Evolutionary conservation across 2,797 vertebrate genomes (phyloP).

Genomic region (Chrysocyon brachyurus): DNA sequence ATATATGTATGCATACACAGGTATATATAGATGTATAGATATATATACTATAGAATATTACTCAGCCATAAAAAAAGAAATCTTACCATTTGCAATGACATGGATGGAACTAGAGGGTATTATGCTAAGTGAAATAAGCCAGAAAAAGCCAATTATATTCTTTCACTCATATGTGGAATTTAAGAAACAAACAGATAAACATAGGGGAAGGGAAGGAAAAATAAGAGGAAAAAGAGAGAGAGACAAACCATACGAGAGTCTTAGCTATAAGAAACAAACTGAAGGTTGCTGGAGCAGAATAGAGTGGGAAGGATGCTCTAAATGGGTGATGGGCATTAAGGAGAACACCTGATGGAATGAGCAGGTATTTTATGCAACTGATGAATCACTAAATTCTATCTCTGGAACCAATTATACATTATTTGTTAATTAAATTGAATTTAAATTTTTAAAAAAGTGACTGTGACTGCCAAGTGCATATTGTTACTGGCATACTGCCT

Average conservation of each 20-base stretch:
- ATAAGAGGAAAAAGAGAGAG: neutral
- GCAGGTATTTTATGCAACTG: neutral
- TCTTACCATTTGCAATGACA: neutral
- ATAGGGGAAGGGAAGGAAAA: neutral
- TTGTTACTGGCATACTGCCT: neutral
- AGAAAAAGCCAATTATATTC: neutral
- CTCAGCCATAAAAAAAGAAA: neutral
- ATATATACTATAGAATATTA: neutral
- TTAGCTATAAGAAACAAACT: neutral
- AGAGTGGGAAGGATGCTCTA: neutral
- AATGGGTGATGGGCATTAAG: neutral
- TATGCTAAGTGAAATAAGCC: neutral
- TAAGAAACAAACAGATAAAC: neutral
- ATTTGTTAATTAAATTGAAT: neutral
- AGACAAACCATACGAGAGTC: neutral
- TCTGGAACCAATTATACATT: neutral
- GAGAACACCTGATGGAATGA: neutral
- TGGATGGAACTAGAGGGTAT: neutral
- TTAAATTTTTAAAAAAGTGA: neutral
- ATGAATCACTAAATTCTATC: neutral
- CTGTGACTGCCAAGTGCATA: accelerated
- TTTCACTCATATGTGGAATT: neutral
- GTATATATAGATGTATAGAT: no score
- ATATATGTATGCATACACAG: no score
- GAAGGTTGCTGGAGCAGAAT: neutral